A percentile compares a stretch with the other conserved stretches of the same genome.
Evolutionary conservation across 2,797 vertebrate species (phyloP).

Genomic region (Rhinoraja longicauda): DNA sequence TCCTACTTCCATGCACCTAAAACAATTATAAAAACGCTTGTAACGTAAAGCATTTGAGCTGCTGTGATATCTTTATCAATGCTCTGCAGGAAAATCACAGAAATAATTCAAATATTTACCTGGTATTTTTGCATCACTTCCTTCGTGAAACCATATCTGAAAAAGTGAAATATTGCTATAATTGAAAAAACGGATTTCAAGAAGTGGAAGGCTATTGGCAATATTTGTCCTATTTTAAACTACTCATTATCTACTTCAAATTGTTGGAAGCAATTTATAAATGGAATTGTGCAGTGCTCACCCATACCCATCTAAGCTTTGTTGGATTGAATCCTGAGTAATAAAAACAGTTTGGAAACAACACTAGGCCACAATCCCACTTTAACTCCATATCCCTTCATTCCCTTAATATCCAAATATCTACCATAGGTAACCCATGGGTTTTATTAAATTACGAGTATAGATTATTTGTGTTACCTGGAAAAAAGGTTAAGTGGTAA

Average conservation of each 20-base stretch:
- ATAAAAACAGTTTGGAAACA: too few relatives aligned
- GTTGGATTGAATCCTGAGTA: background rate
- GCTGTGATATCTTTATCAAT: too few relatives aligned
- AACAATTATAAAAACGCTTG: slow-evolving; percentile 2
- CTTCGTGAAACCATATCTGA: slow-evolving; percentile 88
- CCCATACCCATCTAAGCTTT: background rate
- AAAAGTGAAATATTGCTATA: slow-evolving; percentile 44
- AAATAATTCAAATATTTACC: slow-evolving; percentile 56
- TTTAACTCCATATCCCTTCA: too few relatives aligned
- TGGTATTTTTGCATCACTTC: slow-evolving; percentile 89
- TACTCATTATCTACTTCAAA: background rate
- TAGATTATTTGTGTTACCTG: background rate
- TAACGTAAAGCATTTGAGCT: background rate
- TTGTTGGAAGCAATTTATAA: background rate
- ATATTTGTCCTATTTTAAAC: background rate
- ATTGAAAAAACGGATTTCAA: background rate
- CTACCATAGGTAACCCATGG: too few relatives aligned
- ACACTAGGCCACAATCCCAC: too few relatives aligned
- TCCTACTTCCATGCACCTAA: slow-evolving; percentile 78
- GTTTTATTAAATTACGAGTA: background rate
- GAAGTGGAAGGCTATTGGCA: background rate
- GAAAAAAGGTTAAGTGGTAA: background rate
- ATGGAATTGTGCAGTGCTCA: background rate
- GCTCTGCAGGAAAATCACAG: background rate
- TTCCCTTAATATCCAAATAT: too few relatives aligned